phyloP scores from a whole-genome alignment of 2,113 vertebrate genomes.

The Tichodroma muraria region DNA sequence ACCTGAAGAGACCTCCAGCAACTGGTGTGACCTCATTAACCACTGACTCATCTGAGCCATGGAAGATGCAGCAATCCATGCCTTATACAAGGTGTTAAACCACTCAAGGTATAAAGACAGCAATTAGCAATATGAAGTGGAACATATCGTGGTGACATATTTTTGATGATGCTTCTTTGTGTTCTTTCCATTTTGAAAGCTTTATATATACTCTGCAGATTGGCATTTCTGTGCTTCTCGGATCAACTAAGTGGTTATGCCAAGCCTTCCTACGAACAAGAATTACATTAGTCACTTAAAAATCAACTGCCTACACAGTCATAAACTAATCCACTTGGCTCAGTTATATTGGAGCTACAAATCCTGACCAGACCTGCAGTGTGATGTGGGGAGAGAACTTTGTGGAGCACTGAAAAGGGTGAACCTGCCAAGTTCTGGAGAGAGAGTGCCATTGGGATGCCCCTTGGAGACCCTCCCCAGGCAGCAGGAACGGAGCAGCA shows the following conservation, averaged over 20 bases:
- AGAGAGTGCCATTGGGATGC: not conserved
- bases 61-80: not conserved
- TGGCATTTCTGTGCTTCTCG: not conserved
- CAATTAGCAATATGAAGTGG: not conserved
- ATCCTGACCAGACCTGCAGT: not conserved
- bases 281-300: not conserved
- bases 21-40: not conserved
- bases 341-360: not conserved
- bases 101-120: not conserved
- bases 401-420: not conserved
- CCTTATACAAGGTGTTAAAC: not conserved
- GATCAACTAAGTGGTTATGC: not conserved
- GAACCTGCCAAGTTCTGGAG: not conserved
- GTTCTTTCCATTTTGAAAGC: not conserved
- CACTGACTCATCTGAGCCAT: not conserved
- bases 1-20: not conserved
- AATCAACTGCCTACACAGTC: not conserved
- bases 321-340: not conserved
- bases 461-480: not conserved
- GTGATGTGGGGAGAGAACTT: not conserved
- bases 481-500: not conserved
- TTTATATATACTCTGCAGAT: not conserved
- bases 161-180: not conserved
- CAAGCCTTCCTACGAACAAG: slow-evolving; percentile 5
- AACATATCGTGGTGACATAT: not conserved